Evolutionary conservation across 1,140 invertebrate genomes (phyloP), one percentile per base, ranked within the genome.

Genomic region (Drosophila mojavensis): DNA sequence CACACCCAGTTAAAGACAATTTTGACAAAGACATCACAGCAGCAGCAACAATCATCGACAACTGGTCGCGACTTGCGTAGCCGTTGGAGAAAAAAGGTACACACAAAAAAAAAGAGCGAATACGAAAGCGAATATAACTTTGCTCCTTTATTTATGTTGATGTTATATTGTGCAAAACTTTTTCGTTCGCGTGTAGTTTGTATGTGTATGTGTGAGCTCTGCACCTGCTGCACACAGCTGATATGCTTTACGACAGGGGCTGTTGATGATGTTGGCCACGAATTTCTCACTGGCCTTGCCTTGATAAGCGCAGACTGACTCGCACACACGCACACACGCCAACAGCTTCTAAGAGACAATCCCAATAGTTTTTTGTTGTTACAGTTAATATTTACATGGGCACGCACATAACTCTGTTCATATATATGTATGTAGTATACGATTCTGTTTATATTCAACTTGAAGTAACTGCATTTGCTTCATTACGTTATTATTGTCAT

Each of bases 241-340:
- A 79, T 78, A 47, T 55, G 11, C 48, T 28, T 28, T 15, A 59
- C 9, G 39, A 26, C 24, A 6, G 13, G 17, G 48, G 50, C 50
- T 64, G 62, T 55, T 58, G 36, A 50, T 61, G 58, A 43, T 70
- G 56, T 60, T 67, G 53, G 55, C 43, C 39, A 65, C 53, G 15
- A 66, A 61, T 50, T 78, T 63, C 70, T 78, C 20, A 43, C 63
- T 73, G 70, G 72, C 75, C 71, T 75, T 67, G 65, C 71, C 62
- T 78, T 81, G 79, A 86, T 88, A 88, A 88, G 76, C 75, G 64
- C 71, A 86, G 79, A 88, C 82, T 82, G 56, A 39, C 64, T 71
- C 69, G 63, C 78, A 78, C 48, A 75, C 43, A 58, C 47, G 43
- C 71, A 67, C 54, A 47, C 74, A 65, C 59, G 45, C 76, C 67